phyloP scores from a whole-genome alignment of 1,140 invertebrate species.

The Diploscapter pachys region DNA sequence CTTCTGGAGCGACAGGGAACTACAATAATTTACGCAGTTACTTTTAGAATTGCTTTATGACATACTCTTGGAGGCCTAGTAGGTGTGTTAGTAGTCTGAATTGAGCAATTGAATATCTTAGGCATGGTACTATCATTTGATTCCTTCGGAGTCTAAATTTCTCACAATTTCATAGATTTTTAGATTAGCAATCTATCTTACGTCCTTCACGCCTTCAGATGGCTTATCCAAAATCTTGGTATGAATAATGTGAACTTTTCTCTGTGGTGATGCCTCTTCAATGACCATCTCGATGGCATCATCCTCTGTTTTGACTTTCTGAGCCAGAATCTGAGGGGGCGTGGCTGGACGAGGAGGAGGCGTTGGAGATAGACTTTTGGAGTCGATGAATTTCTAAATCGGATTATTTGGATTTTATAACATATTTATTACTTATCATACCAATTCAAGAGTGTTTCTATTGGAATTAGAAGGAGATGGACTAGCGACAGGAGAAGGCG shows the following conservation, averaged over 20 bases:
- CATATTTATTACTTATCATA: background rate
- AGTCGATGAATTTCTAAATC: constrained; percentile 14
- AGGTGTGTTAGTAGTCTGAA: background rate
- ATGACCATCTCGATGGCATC: constrained; percentile 7
- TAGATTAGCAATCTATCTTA: no score
- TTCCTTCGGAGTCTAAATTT: background rate
- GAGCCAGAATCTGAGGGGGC: background rate
- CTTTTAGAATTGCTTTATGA: background rate
- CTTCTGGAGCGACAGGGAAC: constrained; percentile 17
- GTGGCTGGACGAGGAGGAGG: constrained; percentile 3
- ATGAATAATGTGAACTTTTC: constrained; percentile 28
- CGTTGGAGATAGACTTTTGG: constrained; percentile 5
- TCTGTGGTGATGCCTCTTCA: constrained; percentile 7
- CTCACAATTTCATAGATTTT: background rate
- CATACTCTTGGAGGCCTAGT: background rate
- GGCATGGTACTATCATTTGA: background rate
- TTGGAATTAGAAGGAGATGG: constrained; percentile 5
- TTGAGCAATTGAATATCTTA: no score
- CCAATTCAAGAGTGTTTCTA: constrained; percentile 3
- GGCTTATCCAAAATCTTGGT: constrained; percentile 25
- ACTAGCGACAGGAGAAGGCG: background rate
- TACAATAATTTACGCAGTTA: background rate
- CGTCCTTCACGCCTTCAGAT: background rate
- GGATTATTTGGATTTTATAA: background rate
- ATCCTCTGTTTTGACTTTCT: background rate